Base-by-base conservation (phyloP, 2,797 vertebrate species). In the Falco peregrinus region DNA sequence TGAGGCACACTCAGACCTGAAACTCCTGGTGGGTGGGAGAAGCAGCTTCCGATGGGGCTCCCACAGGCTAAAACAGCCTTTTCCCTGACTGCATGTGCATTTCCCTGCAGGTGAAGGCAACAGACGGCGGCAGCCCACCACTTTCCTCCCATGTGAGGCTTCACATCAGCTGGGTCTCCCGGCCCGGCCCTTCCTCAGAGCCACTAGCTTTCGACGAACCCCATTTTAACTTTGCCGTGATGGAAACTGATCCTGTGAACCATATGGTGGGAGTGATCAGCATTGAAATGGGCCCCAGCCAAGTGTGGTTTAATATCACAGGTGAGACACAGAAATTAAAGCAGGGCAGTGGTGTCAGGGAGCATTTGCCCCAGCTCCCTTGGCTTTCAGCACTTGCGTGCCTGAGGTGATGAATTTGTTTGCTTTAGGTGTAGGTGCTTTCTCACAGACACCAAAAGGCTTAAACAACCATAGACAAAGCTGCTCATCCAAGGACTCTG, bases 231-330 rank as follows among this genome's bases (percentile, higher is more conserved):
- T 99, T 99, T 1, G 98, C 99, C 0, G 98, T 99, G 96, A 99
- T 99, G 99, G 99, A 99, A 96, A 99, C 99, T 0, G 99, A 99
- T 64, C 98, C 98, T 0, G 98, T 99, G 95, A 99, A 99, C 93
- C 99, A 99, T 89, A 99, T 99, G 99, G 99, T 99, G 97, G 99
- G 99, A 57, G 98, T 99, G 96, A 98, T 99, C 98, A 98, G 98
- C 91, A 99, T 98, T 0, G 99, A 99, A 95, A 98, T 97, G 84
- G 96, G 98, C 4, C 98, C 98, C 11, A 98, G 97, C 73, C 98
- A 98, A 93, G 97, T 98, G 95, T 99, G 99, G 99, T 99, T 99
- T 92, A 97, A 98, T 68, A 99, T 99, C 96, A 96, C 98, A 96
- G 99, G 99, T 99, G 96, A 98, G 98, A 59, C 37, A 21, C 73